A percentile compares a stretch with the other conserved stretches of the same genome.
phyloP scores from a whole-genome alignment of 2,888 invertebrate genomes.

The Lacanobia oleracea region DNA sequence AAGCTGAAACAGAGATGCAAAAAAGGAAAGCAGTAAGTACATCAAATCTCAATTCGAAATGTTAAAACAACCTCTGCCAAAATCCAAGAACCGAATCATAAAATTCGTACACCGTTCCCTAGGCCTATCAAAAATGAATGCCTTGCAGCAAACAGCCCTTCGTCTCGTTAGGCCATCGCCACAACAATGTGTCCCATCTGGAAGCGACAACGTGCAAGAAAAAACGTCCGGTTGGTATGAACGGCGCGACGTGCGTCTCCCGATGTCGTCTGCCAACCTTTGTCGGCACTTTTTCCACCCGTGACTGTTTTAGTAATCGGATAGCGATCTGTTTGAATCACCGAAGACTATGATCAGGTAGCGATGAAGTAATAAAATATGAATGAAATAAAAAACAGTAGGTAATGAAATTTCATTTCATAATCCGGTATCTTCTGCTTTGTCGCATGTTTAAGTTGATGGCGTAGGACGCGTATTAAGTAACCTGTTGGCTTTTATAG shows the following conservation, averaged over 20 bases:
- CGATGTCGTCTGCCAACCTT: constrained; percentile 79
- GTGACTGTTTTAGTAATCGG: constrained; percentile 89
- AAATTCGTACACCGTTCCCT: too few species aligned
- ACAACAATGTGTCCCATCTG: constrained; percentile 63
- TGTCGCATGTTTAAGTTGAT: constrained; percentile 48
- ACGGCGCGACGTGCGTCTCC: constrained; percentile 70
- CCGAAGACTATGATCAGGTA: constrained; percentile 82
- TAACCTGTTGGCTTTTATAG: constrained; percentile 48
- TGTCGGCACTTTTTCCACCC: constrained; percentile 88
- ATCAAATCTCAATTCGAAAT: too few species aligned
- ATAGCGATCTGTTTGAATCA: constrained; percentile 82
- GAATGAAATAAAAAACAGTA: constrained; percentile 67
- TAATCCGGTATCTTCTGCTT: constrained; percentile 64
- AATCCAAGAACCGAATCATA: too few species aligned
- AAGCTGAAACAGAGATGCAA: too few species aligned
- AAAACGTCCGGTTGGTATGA: constrained; percentile 78
- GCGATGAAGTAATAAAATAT: constrained; percentile 83
- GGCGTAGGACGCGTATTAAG: constrained; percentile 53
- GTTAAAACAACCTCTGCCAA: too few species aligned
- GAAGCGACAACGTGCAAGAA: constrained; percentile 69
- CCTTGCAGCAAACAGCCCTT: background rate
- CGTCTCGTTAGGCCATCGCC: constrained; percentile 8
- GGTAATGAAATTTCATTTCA: constrained; percentile 68
- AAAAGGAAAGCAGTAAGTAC: too few species aligned
- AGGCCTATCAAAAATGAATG: too few species aligned